phyloP scores from a whole-genome alignment of 2,113 vertebrate species.

The Apeltes quadracus region DNA sequence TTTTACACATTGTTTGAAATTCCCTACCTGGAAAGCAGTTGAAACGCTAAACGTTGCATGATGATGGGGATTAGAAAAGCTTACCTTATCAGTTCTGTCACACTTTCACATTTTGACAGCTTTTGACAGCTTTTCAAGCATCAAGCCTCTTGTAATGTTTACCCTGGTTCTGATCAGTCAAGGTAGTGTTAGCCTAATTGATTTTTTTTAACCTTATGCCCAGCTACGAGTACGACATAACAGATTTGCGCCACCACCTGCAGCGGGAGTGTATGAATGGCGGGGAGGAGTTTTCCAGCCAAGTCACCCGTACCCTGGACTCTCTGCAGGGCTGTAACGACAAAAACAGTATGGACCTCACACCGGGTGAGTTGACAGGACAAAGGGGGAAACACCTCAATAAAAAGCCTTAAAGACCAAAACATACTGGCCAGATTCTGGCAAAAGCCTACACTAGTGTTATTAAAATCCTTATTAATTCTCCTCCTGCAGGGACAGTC shows the following conservation, averaged over 20 bases:
- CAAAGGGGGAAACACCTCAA: neutral
- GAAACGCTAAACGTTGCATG: neutral
- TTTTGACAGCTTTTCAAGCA: constrained; percentile 17
- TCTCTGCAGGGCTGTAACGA: constrained; percentile 97
- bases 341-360: constrained; percentile 94
- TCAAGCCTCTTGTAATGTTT: constrained; percentile 2
- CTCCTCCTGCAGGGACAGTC: neutral
- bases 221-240: constrained; percentile 94
- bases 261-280: constrained; percentile 99
- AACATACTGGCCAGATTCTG: too few relatives aligned
- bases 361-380: constrained; percentile 84
- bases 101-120: neutral
- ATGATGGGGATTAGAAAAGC: neutral
- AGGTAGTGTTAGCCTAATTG: constrained; percentile 15
- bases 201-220: constrained; percentile 23
- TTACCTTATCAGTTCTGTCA: constrained; percentile 8
- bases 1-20: constrained; percentile 3
- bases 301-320: constrained; percentile 95
- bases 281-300: constrained; percentile 95
- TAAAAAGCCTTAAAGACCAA: neutral
- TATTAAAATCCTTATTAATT: neutral
- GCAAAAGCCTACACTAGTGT: too few relatives aligned
- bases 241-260: constrained; percentile 94
- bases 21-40: neutral
- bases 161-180: neutral